These are phyloP conservation scores for Felis chaus DNA, from an alignment of 2,113 vertebrate genomes.

Conservation along the genomic window DNA sequence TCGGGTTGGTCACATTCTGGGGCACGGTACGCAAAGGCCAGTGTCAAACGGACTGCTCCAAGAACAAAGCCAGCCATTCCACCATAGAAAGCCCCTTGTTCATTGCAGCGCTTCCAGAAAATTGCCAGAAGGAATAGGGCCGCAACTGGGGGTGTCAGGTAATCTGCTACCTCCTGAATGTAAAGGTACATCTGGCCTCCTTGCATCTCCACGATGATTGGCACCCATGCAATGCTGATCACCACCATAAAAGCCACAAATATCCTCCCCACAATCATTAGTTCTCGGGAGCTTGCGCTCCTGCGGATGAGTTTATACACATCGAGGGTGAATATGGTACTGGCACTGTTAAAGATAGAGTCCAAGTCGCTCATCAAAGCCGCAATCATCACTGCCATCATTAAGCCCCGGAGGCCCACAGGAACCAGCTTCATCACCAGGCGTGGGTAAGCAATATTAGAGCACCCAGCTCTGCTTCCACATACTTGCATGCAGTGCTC, in stretches of 20 bases:
- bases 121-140: slow-evolving; percentile 96
- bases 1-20: slow-evolving; percentile 95
- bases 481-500: slow-evolving; percentile 98
- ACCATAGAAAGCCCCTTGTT: slow-evolving; percentile 96
- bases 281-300: slow-evolving; percentile 91
- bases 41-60: slow-evolving; percentile 89
- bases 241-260: slow-evolving; percentile 97
- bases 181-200: slow-evolving; percentile 99
- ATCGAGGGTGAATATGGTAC: slow-evolving; percentile 98
- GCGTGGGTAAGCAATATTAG: slow-evolving; percentile 97
- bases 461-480: slow-evolving; percentile 96
- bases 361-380: slow-evolving; percentile 99
- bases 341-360: slow-evolving; percentile 99
- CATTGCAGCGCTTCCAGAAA: slow-evolving; percentile 97
- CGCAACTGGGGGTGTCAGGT: slow-evolving; percentile 96
- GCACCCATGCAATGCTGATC: slow-evolving; percentile 98
- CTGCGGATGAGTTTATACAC: slow-evolving; percentile 93
- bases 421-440: slow-evolving; percentile 97
- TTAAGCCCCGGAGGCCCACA: slow-evolving; percentile 95
- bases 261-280: slow-evolving; percentile 93
- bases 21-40: slow-evolving; percentile 94
- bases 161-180: slow-evolving; percentile 98
- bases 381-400: slow-evolving; percentile 99
- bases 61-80: slow-evolving; percentile 94
- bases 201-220: slow-evolving; percentile 99